Percentiles rank a stretch among this genome's conserved stretches.
Evolutionary conservation across 2,888 invertebrate species (phyloP).

Genomic region (Leptopilina drosophilae): DNA sequence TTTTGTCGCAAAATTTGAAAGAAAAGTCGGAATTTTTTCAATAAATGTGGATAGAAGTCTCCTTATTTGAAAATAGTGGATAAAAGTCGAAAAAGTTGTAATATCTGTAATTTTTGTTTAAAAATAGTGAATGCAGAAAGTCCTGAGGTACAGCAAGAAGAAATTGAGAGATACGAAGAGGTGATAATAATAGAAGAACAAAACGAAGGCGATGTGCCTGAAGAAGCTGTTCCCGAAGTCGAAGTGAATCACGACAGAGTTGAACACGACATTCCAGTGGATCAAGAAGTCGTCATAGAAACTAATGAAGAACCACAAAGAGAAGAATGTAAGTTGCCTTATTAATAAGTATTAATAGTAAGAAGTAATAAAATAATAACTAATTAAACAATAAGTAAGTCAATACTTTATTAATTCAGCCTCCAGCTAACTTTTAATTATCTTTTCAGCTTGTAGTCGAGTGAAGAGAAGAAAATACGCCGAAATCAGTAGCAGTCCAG

Average conservation of each 20-base stretch:
- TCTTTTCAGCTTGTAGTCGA: slow-evolving; percentile 12
- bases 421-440: too few species aligned
- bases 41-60: too few species aligned
- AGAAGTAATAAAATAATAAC: too few species aligned
- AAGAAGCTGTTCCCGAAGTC: background rate
- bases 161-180: background rate
- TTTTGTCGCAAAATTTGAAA: too few species aligned
- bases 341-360: too few species aligned
- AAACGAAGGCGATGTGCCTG: slow-evolving; percentile 4
- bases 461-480: slow-evolving; percentile 20
- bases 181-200: background rate
- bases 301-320: slow-evolving; percentile 15
- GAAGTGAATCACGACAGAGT: slow-evolving; percentile 7
- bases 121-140: slow-evolving; percentile 28
- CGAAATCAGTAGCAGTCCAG: background rate
- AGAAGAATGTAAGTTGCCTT: slow-evolving; percentile 4
- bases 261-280: slow-evolving; percentile 28
- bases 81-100: too few species aligned
- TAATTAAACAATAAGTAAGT: too few species aligned
- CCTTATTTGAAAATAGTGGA: too few species aligned
- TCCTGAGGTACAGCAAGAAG: background rate
- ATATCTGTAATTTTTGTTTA: too few species aligned
- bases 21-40: too few species aligned
- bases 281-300: slow-evolving; percentile 28
- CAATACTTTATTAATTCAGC: background rate